Conservation (phyloP, 2,113 vertebrate genomes). For the Limanda limanda region DNA sequence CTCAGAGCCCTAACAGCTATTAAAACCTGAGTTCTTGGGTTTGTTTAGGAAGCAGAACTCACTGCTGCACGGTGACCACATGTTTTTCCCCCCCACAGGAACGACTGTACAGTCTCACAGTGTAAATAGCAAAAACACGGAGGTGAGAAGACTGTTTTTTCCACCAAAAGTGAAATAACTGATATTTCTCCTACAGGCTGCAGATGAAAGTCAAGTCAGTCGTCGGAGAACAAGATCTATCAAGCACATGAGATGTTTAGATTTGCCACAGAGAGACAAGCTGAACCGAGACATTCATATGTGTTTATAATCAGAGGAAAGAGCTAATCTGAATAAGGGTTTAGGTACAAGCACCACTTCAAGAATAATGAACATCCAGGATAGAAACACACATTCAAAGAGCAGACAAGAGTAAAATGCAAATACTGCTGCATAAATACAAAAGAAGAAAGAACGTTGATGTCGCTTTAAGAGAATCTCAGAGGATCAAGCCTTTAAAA, state of each 20-base stretch:
- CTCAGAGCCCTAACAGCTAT: slow-evolving; percentile 45
- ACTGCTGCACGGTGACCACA: slow-evolving; percentile 31
- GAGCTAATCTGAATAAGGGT: too few relatives aligned
- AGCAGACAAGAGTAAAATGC: neutral
- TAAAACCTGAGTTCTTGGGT: slow-evolving; percentile 59
- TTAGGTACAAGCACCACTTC: neutral
- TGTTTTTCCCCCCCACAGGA: slow-evolving; percentile 38
- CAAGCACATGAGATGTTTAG: too few relatives aligned
- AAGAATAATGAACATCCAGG: neutral
- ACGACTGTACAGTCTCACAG: slow-evolving; percentile 25
- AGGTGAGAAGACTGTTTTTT: neutral
- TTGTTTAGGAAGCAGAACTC: slow-evolving; percentile 65
- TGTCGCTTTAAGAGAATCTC: slow-evolving; percentile 25
- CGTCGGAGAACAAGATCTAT: too few relatives aligned
- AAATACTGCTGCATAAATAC: neutral
- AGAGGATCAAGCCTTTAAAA: slow-evolving; percentile 4
- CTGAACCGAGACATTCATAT: too few relatives aligned
- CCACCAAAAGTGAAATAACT: too few relatives aligned
- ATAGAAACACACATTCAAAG: neutral
- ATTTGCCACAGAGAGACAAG: too few relatives aligned
- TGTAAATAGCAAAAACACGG: slow-evolving; percentile 22
- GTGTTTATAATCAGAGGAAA: too few relatives aligned
- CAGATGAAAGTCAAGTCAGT: too few relatives aligned
- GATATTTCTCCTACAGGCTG: too few relatives aligned
- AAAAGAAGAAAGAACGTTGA: neutral